Evolutionary conservation across 2,797 vertebrate genomes (phyloP).

Genomic region (Takifugu ocellatus): DNA sequence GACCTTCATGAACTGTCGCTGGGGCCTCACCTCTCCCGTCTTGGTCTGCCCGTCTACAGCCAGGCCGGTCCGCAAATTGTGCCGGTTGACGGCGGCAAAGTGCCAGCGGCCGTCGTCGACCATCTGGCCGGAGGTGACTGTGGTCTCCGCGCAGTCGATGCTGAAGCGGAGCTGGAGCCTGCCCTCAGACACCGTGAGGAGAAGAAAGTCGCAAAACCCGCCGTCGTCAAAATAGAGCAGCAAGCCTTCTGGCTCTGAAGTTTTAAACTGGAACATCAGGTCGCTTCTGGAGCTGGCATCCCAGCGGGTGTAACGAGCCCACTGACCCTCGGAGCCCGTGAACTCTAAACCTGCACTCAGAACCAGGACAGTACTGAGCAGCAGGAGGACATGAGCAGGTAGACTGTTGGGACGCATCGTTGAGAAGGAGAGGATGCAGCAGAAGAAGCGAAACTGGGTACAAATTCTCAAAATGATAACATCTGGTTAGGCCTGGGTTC

Average conservation of each 20-base stretch:
- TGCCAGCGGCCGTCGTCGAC: slow-evolving; percentile 94
- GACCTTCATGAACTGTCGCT: slow-evolving; percentile 92
- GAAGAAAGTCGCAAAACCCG: slow-evolving; percentile 93
- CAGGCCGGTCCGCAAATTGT: slow-evolving; percentile 83
- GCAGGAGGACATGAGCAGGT: slow-evolving; percentile 79
- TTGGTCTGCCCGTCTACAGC: slow-evolving; percentile 87
- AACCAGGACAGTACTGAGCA: slow-evolving; percentile 83
- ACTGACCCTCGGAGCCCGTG: slow-evolving; percentile 91
- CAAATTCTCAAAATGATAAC: slow-evolving; percentile 58
- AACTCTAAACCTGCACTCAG: slow-evolving; percentile 88
- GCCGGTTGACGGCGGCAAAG: slow-evolving; percentile 86
- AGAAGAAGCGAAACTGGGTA: slow-evolving; percentile 34
- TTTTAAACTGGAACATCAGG: slow-evolving; percentile 96
- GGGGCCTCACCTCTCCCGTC: slow-evolving; percentile 83
- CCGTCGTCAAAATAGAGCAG: slow-evolving; percentile 95
- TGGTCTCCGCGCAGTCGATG: slow-evolving; percentile 91
- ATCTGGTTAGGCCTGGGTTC: slow-evolving; percentile 55
- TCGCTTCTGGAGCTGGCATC: slow-evolving; percentile 92
- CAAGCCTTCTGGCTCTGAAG: slow-evolving; percentile 85
- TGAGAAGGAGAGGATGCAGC: slow-evolving; percentile 53
- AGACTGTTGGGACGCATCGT: slow-evolving; percentile 78
- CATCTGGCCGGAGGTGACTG: slow-evolving; percentile 80
- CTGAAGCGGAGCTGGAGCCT: slow-evolving; percentile 87
- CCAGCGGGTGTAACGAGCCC: slow-evolving; percentile 96
- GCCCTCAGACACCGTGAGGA: slow-evolving; percentile 83